These are phyloP conservation scores for Cinara cedri DNA, from an alignment of 2,888 invertebrate genomes.

Conservation along the genomic window DNA sequence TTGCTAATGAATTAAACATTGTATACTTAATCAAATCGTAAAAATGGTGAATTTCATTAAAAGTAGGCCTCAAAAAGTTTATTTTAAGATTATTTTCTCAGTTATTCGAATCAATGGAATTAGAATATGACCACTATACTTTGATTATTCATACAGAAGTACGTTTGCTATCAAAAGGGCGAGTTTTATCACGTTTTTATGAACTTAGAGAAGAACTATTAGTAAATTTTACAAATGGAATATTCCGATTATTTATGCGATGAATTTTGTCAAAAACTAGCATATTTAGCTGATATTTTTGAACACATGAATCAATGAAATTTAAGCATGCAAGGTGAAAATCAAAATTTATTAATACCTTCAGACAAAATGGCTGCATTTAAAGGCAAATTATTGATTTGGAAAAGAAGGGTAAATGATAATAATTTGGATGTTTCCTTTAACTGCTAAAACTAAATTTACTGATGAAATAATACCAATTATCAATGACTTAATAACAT, in stretches of 20 bases:
- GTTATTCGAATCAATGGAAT: conserved; percentile 58
- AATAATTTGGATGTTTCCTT: conserved; percentile 30
- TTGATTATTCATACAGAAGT: conserved; percentile 58
- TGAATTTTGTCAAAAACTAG: conserved; percentile 29
- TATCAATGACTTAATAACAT: conserved; percentile 8
- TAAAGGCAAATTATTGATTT: conserved; percentile 20
- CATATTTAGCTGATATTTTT: conserved; percentile 36
- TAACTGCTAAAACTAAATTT: conserved; percentile 13
- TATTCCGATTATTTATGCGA: conserved; percentile 18
- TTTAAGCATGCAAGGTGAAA: conserved; percentile 26
- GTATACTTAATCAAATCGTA: conserved; percentile 42
- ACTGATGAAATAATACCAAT: conserved; percentile 14
- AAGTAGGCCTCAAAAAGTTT: conserved; percentile 55
- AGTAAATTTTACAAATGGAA: conserved; percentile 46
- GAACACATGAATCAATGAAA: conserved; percentile 50
- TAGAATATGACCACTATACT: conserved; percentile 57
- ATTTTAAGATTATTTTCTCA: conserved; percentile 51
- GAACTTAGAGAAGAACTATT: conserved; percentile 58
- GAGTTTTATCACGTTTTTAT: conserved; percentile 56
- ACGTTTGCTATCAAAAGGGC: conserved; percentile 59
- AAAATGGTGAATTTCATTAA: conserved; percentile 58
- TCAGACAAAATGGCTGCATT: conserved; percentile 33
- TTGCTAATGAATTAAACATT: conserved; percentile 34
- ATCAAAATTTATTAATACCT: conserved; percentile 27
- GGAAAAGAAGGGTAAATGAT: conserved; percentile 24